Base-by-base conservation (phyloP, 2,888 invertebrate species). In the Phaonia tiefii region DNA sequence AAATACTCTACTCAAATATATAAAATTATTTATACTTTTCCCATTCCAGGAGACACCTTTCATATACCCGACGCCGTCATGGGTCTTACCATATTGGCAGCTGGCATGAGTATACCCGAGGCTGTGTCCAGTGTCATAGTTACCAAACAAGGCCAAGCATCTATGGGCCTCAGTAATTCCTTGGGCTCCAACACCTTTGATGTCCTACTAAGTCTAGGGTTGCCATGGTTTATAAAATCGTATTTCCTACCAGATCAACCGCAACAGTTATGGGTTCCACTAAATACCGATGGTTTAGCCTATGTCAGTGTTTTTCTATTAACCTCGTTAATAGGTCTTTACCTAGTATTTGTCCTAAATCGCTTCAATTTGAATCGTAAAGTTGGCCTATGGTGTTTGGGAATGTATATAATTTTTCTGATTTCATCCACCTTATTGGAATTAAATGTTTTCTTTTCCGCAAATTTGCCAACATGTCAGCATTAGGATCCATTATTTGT, bases 81-180 rank as follows among this genome's bases (percentile, higher is more conserved):
- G 96, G 98, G 98, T 0, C 95, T 98, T 10, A 97, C 97, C 0
- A 95, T 97, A 88, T 92, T 98, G 51, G 97, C 98, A 0, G 96
- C 96, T 2, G 97, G 98, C 44, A 97, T 97, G 0, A 97, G 96
- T 83, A 95, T 98, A 0, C 98, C 98, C 0, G 98, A 98, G 92
- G 96, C 97, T 0, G 96, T 98, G 0, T 96, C 97, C 5, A 97
- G 97, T 90, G 95, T 97, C 1, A 96, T 98, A 85, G 97, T 98
- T 0, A 95, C 96, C 4, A 95, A 95, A 88, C 96, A 97, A 93
- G 97, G 97, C 96, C 95, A 96, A 86, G 96, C 96, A 63, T 95
- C 96, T 8, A 97, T 97, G 97, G 97, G 96, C 37, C 95, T 97
- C 84, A 96, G 96, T 88, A 97, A 96, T 89, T 95, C 96, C 0